Evolutionary conservation across 2,888 invertebrate species (phyloP).

Genomic region (Drosophila meridionalis): DNA sequence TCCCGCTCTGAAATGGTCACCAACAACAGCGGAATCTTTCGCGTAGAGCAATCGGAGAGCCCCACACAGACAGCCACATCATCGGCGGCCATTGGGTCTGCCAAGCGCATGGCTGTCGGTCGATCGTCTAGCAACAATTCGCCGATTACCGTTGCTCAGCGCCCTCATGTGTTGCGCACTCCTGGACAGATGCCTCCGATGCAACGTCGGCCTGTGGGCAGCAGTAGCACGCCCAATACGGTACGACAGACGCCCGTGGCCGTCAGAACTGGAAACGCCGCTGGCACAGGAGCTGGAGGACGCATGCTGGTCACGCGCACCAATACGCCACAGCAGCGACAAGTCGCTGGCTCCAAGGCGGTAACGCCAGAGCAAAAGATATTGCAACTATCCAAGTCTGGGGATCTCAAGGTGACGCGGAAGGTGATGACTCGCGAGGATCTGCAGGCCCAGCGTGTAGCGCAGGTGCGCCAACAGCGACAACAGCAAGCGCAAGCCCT

Average conservation of each 20-base stretch:
- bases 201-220: conserved; percentile 64
- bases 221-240: conserved; percentile 24
- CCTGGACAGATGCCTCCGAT: conserved; percentile 54
- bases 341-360: conserved; percentile 54
- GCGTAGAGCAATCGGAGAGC: conserved; percentile 63
- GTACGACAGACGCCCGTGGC: conserved; percentile 34
- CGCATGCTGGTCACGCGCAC: conserved; percentile 77
- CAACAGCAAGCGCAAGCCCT: conserved; percentile 64
- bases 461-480: conserved; percentile 72
- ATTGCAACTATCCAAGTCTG: conserved; percentile 86
- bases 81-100: conserved; percentile 7
- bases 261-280: conserved; percentile 40
- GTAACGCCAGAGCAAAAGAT: conserved; percentile 85
- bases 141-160: conserved; percentile 51
- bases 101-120: conserved; percentile 46
- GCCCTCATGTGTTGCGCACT: conserved; percentile 63
- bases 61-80: conserved; percentile 18
- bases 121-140: conserved; percentile 42
- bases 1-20: conserved; percentile 81
- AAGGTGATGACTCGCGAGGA: conserved; percentile 84
- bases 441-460: conserved; percentile 67
- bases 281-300: conserved; percentile 38
- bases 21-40: conserved; percentile 83
- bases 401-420: conserved; percentile 85
- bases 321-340: conserved; percentile 41